These are phyloP conservation scores for Adineta ricciae DNA, from an alignment of 2,888 invertebrate species.

Conservation along the genomic window DNA sequence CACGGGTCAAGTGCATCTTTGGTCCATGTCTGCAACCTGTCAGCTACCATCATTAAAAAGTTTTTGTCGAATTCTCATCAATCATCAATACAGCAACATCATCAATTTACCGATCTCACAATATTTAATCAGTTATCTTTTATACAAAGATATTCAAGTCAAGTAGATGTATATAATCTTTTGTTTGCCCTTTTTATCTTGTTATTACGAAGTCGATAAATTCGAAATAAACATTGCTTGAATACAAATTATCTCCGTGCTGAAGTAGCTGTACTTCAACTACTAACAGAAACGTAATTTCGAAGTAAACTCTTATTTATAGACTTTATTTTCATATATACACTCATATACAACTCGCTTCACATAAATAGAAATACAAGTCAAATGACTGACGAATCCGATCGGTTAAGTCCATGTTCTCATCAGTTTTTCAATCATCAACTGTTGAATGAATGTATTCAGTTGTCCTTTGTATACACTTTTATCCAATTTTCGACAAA, in stretches of 20 bases:
- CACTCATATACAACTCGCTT: neutral
- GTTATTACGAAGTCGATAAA: too few species aligned
- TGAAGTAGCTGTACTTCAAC: too few species aligned
- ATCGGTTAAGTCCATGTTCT: neutral
- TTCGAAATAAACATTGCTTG: too few species aligned
- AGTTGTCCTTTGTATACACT: neutral
- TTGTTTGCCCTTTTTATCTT: too few species aligned
- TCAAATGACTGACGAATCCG: neutral
- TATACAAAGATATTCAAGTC: neutral
- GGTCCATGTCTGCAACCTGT: neutral
- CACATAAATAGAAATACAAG: neutral
- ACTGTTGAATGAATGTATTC: neutral
- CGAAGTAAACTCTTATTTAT: too few species aligned
- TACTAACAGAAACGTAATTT: too few species aligned
- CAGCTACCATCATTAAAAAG: neutral
- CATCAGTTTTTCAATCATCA: conserved; percentile 1
- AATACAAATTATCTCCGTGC: too few species aligned
- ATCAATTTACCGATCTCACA: neutral
- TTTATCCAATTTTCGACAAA: neutral
- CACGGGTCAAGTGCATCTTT: neutral
- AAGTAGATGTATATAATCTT: neutral
- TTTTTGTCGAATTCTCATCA: neutral
- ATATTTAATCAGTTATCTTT: neutral
- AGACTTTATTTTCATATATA: neutral
- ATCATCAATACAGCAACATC: neutral